phyloP scores from a whole-genome alignment of 30 jellyfish, hydroid and myxozoan genomes.

The Aurelia sp. region DNA sequence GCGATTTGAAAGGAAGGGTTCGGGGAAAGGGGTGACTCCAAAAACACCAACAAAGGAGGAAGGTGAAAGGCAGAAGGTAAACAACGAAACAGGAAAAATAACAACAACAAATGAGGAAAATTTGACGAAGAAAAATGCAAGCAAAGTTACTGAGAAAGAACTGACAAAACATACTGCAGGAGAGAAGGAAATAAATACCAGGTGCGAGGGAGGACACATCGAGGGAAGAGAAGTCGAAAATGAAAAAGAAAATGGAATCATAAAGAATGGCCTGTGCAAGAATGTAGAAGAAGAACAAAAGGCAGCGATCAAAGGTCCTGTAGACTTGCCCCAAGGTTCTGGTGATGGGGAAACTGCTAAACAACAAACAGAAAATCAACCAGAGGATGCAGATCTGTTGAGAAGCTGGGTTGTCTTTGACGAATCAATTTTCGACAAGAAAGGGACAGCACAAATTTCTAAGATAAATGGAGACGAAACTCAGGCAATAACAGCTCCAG shows the following conservation, averaged over 20 bases:
- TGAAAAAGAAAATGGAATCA: no score
- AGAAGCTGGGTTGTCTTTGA: constrained; percentile 37
- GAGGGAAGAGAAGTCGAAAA: no score
- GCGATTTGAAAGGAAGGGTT: background rate
- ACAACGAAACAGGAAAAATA: constrained; percentile 1
- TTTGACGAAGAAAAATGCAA: background rate
- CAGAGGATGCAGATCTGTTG: background rate
- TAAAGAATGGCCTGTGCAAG: no score
- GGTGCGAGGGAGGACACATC: no score
- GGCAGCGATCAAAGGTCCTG: no score
- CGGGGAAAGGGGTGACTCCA: constrained; percentile 34
- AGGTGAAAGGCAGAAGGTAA: background rate
- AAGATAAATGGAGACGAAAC: no score
- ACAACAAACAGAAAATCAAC: background rate
- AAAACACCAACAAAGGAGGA: constrained; percentile 35
- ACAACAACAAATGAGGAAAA: background rate
- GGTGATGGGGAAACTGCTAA: background rate
- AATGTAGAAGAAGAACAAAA: no score
- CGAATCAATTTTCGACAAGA: background rate
- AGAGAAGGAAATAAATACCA: no score
- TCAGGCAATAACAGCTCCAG: no score
- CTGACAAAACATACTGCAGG: no score
- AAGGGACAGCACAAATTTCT: no score
- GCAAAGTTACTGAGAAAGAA: background rate
- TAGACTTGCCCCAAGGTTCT: no score